A percentile compares a stretch with the other conserved stretches of the same genome.
Evolutionary conservation across 2,888 invertebrate genomes (phyloP).

Genomic region (Nipponacmea schrenckii): DNA sequence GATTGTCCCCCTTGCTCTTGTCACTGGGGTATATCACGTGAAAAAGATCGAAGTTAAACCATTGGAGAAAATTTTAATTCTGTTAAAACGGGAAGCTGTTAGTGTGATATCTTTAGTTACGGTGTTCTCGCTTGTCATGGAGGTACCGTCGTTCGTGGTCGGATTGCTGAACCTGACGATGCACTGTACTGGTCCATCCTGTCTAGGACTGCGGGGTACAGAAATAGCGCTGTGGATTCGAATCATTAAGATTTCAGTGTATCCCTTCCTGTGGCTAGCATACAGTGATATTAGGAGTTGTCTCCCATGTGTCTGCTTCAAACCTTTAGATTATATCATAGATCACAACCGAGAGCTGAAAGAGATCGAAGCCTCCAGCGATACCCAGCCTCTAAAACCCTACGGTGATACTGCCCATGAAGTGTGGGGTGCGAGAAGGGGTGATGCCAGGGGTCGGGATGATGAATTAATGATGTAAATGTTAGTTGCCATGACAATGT

Average conservation of each 20-base stretch:
- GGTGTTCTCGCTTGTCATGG: neutral
- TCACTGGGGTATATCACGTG: neutral
- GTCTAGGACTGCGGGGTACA: neutral
- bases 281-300: constrained; percentile 1
- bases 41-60: constrained; percentile 1
- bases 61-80: neutral
- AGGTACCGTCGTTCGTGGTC: neutral
- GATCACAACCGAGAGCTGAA: neutral
- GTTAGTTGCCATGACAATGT: no score
- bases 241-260: neutral
- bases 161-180: neutral
- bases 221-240: constrained; percentile 2
- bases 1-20: neutral
- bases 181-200: neutral
- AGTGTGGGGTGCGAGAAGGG: neutral
- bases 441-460: neutral
- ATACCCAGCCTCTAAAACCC: neutral
- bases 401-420: neutral
- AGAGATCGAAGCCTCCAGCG: neutral
- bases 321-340: neutral
- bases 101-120: neutral
- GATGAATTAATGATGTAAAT: neutral
- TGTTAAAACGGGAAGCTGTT: neutral
- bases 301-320: neutral
- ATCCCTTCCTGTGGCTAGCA: neutral